A percentile compares a stretch with the other conserved stretches of the same genome.
phyloP scores from a whole-genome alignment of 1,140 invertebrate species.

The Nomia melanderi region DNA sequence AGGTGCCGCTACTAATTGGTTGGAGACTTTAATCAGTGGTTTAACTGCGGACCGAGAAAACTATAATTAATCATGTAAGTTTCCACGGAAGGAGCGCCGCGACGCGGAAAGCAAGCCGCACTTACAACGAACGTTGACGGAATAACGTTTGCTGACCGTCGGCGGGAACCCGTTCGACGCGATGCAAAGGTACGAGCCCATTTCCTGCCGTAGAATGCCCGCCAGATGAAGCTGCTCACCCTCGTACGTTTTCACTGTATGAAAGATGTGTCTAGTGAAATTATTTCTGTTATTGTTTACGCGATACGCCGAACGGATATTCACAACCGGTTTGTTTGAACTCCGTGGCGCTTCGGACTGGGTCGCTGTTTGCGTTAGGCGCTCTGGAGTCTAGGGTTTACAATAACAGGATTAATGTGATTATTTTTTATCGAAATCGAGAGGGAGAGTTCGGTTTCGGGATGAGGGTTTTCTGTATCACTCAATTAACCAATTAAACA shows the following conservation, averaged over 20 bases:
- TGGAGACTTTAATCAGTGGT: slow-evolving; percentile 90
- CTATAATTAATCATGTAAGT: slow-evolving; percentile 57
- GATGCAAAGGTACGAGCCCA: slow-evolving; percentile 94
- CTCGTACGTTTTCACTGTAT: slow-evolving; percentile 82
- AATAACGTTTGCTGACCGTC: slow-evolving; percentile 90
- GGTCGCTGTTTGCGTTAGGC: no score
- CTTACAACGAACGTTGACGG: slow-evolving; percentile 93
- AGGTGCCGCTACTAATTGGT: slow-evolving; percentile 90
- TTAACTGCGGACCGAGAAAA: slow-evolving; percentile 84
- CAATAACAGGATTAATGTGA: no score
- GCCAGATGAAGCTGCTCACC: slow-evolving; percentile 87
- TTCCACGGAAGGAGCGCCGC: neutral
- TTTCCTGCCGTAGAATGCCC: slow-evolving; percentile 89
- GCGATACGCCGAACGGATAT: no score
- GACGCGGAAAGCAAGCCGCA: neutral
- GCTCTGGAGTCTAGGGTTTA: no score
- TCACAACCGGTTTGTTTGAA: no score
- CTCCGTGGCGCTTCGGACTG: no score
- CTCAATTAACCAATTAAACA: no score
- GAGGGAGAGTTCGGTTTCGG: no score
- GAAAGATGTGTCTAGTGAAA: neutral
- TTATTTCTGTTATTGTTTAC: no score
- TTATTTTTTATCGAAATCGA: no score
- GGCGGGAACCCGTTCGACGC: slow-evolving; percentile 93
- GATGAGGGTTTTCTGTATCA: no score